These are phyloP conservation scores for Mormyrus lacerda DNA, from an alignment of 2,113 vertebrate species.

Conservation along the genomic window DNA sequence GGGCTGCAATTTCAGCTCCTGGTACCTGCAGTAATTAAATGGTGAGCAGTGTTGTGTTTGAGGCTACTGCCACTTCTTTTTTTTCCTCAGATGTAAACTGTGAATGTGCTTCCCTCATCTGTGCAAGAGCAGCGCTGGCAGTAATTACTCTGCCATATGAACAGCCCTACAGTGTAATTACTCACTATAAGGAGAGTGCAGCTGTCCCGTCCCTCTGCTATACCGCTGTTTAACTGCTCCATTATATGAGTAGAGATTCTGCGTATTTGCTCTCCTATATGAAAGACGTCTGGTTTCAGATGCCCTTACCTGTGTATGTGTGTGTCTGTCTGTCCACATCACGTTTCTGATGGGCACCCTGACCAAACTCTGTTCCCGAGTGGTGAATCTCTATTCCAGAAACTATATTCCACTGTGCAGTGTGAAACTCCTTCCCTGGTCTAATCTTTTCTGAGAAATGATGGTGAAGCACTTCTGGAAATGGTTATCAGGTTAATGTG, in stretches of 20 bases:
- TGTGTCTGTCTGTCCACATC: neutral
- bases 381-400: neutral
- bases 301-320: neutral
- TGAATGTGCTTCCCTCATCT: neutral
- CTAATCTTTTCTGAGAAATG: neutral
- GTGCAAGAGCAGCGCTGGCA: neutral
- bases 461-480: neutral
- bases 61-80: neutral
- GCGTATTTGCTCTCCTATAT: neutral
- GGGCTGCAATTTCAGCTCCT: neutral
- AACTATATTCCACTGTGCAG: neutral
- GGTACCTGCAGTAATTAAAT: neutral
- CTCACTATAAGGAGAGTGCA: neutral
- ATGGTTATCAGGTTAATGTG: neutral
- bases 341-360: neutral
- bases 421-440: neutral
- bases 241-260: neutral
- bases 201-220: neutral
- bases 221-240: neutral
- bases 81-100: neutral
- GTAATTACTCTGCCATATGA: neutral
- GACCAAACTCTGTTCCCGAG: neutral
- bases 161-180: neutral
- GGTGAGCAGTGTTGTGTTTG: neutral
- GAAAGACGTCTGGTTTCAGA: neutral